Base-by-base conservation (phyloP, 53 echinoderm and acorn worm genomes). In the Hippasteria phrygiana region DNA sequence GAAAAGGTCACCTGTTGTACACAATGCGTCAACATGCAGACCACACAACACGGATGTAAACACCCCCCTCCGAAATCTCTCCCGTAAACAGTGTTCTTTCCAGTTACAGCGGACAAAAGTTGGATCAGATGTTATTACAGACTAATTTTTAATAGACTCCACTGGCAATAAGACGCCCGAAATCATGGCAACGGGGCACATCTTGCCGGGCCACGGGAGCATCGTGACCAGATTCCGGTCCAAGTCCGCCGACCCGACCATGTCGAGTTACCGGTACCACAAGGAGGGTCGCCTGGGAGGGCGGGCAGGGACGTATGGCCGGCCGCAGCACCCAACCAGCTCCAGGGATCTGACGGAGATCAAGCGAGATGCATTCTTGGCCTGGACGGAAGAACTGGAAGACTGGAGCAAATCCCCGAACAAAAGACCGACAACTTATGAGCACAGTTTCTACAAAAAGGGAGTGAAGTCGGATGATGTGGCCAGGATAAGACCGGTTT, bases 111-210 rank as follows among this genome's bases (percentile, higher is more conserved):
- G 24, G 36, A 40, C 29, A 45, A 20, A 43, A 81, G 45, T 66
- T 32, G 31, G 43, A 81, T 81, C 81, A 65, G 24, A 55, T 46
- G 39, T 81, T 36, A 81, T 81, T 43, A 64, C 40, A 81, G 45
- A 38, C 65, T 59, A 55, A 34, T 38, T n/a, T n/a, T n/a, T 64
- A 64, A 64, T 81, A 81, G 63, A 65, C 20, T 63, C 26, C 32
- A n/a, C 34, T 32, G 2, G 78, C 24, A 78, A 59, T 55, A 62
- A 59, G 42, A 39, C 40, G 38, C 79, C 14, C 5, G 39, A 53
- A 36, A 79, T 53, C 22, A 97, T 98, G 98, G 93, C 98, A 73
- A 98, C 98, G 0, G 98, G 98, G 73, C 98, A 98, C 59, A 91
- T 97, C 74, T 63, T 98, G 73, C 98, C 98, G 28, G 95, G 98